Evolutionary conservation across 2,797 vertebrate genomes (phyloP), one percentile per base, ranked within the genome.

Genomic region (Lindbergichthys nudifrons): DNA sequence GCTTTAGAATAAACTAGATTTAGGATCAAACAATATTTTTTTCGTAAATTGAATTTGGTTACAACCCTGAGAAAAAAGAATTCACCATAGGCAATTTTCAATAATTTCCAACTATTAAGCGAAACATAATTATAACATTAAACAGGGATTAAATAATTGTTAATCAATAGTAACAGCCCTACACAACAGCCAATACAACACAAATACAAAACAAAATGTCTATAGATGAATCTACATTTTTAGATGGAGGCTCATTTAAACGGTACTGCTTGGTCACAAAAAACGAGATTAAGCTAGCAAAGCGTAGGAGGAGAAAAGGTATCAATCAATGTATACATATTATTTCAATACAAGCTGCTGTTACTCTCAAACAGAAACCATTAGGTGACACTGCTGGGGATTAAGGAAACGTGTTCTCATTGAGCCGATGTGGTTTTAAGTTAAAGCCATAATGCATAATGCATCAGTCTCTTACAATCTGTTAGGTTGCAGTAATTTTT

Each of bases 401-500:
- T 11, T 10, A 3, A 10, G 9, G 5, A 32, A 13, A 3, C 30
- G 5, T 59, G 53, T 58, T 75, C 32, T 21, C 41, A 51, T 1
- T 16, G 47, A 46, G 30, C 23, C 1, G 18, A 3, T 26, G 32
- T 4, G 7, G 5, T 30, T 63, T 41, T 0, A 19, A 15, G 15
- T 30, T 8, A 14, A 10, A 16, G 1, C n/a, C n/a, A 0, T 10
- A n/a, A 23, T 39, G 0, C 1, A 46, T 30, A 13, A 16, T 23
- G 6, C 45, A 30, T 5, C 19, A 59, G 26, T 54, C 16, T 65
- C 92, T 92, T 88, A 92, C 92, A 63, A 62, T 89, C 76, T 79
- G 82, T 86, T 75, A 83, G 0, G 83, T 65, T 83, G 87, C 76
- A 89, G 85, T 82, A 65, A 84, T 85, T 88, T 93, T 88, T 94